These are phyloP conservation scores for Cisticola juncidis DNA, from an alignment of 2,113 vertebrate species.

Conservation along the genomic window DNA sequence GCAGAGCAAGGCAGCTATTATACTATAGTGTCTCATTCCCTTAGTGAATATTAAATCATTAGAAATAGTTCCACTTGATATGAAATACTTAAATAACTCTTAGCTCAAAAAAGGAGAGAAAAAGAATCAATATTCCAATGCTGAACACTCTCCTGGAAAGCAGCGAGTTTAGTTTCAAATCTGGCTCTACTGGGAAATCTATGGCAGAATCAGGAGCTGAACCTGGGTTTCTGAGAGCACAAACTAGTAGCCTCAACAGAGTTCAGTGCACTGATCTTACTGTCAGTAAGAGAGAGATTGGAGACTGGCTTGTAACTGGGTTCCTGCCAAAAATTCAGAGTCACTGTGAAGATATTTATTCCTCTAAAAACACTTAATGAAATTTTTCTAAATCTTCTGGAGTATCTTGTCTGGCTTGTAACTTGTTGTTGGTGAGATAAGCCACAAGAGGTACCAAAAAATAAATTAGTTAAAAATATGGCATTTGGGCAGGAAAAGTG, in stretches of 20 bases:
- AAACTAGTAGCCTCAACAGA: not conserved
- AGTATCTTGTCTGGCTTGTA: not conserved
- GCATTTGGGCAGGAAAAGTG: not conserved
- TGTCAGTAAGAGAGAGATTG: not conserved
- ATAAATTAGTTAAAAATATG: not conserved
- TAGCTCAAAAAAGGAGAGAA: not conserved
- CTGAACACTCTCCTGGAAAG: not conserved
- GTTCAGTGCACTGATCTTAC: not conserved
- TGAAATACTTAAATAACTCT: constrained; percentile 1
- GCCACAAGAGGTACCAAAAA: not conserved
- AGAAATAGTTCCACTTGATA: constrained; percentile 7
- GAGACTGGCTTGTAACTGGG: not conserved
- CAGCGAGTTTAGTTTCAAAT: not conserved
- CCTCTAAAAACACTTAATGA: not conserved
- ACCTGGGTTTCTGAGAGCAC: not conserved
- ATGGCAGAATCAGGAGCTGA: not conserved
- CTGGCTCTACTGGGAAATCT: not conserved
- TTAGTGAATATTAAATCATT: constrained; percentile 17
- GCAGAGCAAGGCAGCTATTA: not conserved
- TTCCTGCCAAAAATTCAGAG: not conserved
- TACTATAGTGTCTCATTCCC: not conserved
- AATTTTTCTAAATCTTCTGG: not conserved
- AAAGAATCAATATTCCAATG: not conserved
- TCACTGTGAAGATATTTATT: not conserved
- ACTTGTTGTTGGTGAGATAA: not conserved